These are phyloP conservation scores for Orchesella flavescens DNA, from an alignment of 2,888 invertebrate genomes.

Conservation along the genomic window DNA sequence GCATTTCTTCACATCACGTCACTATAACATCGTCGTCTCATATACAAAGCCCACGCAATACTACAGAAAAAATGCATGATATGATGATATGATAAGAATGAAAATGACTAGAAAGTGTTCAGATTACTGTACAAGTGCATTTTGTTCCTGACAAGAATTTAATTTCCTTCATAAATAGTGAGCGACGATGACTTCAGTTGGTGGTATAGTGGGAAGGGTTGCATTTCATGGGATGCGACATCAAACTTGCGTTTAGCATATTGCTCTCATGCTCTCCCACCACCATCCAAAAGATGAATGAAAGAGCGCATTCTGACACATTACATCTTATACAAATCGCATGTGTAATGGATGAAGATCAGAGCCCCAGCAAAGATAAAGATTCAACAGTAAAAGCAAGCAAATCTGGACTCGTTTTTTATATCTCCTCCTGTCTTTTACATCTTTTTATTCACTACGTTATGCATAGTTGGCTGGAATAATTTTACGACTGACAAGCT, in stretches of 20 bases:
- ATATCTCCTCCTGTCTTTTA: neutral
- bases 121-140: conserved; percentile 12
- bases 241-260: neutral
- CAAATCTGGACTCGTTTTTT: conserved; percentile 12
- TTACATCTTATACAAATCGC: neutral
- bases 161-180: conserved; percentile 42
- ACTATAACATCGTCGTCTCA: too few species aligned
- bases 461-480: conserved; percentile 45
- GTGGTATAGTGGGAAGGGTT: neutral
- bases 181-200: conserved; percentile 1
- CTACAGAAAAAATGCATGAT: too few species aligned
- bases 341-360: conserved; percentile 33
- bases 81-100: too few species aligned
- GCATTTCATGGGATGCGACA: neutral
- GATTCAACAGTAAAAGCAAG: conserved; percentile 35
- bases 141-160: conserved; percentile 58
- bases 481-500: conserved; percentile 53
- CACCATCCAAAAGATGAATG: neutral
- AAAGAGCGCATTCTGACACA: conserved; percentile 1
- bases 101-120: neutral
- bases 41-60: too few species aligned
- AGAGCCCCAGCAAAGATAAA: neutral
- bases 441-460: conserved; percentile 15
- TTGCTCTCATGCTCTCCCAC: neutral
- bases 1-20: too few species aligned